These are phyloP conservation scores for Chanos chanos DNA, from an alignment of 2,797 vertebrate species.

Conservation along the genomic window DNA sequence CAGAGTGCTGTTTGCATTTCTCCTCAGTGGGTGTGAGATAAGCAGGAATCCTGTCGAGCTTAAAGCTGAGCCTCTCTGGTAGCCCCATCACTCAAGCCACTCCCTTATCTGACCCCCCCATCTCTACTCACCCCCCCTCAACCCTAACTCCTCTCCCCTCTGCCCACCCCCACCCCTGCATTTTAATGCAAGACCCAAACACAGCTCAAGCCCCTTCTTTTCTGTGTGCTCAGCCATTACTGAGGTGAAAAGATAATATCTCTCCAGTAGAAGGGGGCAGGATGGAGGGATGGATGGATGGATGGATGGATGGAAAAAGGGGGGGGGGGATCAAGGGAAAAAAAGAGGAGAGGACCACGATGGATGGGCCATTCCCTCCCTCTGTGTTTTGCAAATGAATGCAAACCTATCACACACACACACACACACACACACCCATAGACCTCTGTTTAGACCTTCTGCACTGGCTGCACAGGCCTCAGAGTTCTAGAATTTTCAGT, in stretches of 20 bases:
- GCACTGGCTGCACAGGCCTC: too few relatives aligned
- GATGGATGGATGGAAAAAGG: too few relatives aligned
- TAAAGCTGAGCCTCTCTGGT: slow-evolving; percentile 50
- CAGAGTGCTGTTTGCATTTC: slow-evolving; percentile 46
- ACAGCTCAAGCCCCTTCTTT: slow-evolving; percentile 36
- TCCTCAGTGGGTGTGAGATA: slow-evolving; percentile 47
- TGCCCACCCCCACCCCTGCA: slow-evolving; percentile 31
- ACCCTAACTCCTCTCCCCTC: slow-evolving; percentile 4
- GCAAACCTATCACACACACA: too few relatives aligned
- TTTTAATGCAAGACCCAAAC: slow-evolving; percentile 44
- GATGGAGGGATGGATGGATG: too few relatives aligned
- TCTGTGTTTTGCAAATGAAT: slow-evolving; percentile 73
- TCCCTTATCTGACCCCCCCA: slow-evolving; percentile 50
- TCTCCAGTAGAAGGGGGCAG: slow-evolving; percentile 56
- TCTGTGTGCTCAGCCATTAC: slow-evolving; percentile 56
- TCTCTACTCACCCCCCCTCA: slow-evolving; percentile 4
- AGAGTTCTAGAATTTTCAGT: too few relatives aligned
- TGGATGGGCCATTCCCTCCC: slow-evolving; percentile 59
- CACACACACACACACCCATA: too few relatives aligned
- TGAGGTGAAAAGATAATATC: slow-evolving; percentile 66
- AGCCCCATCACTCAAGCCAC: slow-evolving; percentile 53
- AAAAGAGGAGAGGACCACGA: slow-evolving; percentile 54
- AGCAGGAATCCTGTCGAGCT: slow-evolving; percentile 50
- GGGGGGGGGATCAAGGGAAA: too few relatives aligned
- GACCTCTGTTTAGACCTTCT: too few relatives aligned